Percentiles rank a stretch among this genome's conserved stretches.
These are phyloP conservation scores for Silurus asotus DNA, from an alignment of 2,113 vertebrate species.

Conservation along the genomic window DNA sequence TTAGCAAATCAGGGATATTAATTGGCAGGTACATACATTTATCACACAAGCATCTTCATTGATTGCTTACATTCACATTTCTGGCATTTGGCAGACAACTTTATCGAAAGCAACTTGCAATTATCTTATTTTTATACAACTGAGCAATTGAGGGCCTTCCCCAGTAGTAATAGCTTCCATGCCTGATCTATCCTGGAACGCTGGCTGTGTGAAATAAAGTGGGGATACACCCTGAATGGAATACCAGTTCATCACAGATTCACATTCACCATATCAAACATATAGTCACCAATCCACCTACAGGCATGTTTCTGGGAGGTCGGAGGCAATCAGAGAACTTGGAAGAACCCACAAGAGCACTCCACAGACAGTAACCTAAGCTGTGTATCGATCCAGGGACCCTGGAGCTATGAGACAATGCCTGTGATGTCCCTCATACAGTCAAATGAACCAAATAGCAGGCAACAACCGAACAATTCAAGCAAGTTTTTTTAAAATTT, in stretches of 20 bases:
- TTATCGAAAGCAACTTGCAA: too few relatives aligned
- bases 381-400: neutral
- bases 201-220: neutral
- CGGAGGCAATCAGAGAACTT: neutral
- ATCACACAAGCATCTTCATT: neutral
- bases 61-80: neutral
- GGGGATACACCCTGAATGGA: neutral
- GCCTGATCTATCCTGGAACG: neutral
- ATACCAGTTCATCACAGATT: neutral
- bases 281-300: neutral
- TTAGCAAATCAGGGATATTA: neutral
- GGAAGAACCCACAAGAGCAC: neutral
- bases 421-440: neutral
- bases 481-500: neutral
- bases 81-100: too few relatives aligned
- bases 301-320: neutral
- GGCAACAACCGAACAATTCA: conserved; percentile 22
- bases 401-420: neutral
- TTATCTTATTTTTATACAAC: too few relatives aligned
- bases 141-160: too few relatives aligned
- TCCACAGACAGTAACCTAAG: conserved; percentile 6
- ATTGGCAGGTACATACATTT: neutral
- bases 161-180: too few relatives aligned
- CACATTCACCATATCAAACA: neutral
- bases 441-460: conserved; percentile 23